Conservation (phyloP, 2,113 vertebrate genomes). For the Scartelaos histophorus region DNA sequence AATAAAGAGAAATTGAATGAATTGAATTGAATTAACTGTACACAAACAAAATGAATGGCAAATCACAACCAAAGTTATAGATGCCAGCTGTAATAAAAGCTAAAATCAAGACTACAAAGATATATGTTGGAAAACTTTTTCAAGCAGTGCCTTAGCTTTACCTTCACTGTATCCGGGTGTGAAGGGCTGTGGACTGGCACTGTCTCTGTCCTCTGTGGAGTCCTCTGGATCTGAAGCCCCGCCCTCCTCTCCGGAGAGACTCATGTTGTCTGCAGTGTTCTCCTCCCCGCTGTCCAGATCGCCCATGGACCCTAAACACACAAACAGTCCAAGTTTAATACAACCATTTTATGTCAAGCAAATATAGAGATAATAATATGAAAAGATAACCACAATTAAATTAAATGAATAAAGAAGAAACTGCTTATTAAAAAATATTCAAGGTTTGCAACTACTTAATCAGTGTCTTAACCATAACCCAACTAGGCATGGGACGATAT, state of each 20-base stretch:
- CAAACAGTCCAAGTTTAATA: background rate
- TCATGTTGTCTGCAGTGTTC: conserved; percentile 58
- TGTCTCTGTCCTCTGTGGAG: conserved; percentile 67
- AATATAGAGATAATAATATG: too few relatives aligned
- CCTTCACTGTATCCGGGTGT: conserved; percentile 76
- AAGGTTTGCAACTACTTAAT: too few relatives aligned
- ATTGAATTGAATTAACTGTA: too few relatives aligned
- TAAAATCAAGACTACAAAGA: background rate
- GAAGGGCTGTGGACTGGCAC: conserved; percentile 70
- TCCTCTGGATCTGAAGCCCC: conserved; percentile 77
- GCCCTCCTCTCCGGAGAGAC: conserved; percentile 79
- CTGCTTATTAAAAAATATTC: too few relatives aligned
- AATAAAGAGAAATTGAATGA: too few relatives aligned
- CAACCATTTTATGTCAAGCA: too few relatives aligned
- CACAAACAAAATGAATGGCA: too few relatives aligned
- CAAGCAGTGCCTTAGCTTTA: conserved; percentile 54
- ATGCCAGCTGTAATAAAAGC: background rate
- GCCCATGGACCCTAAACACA: conserved; percentile 83
- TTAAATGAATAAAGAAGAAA: too few relatives aligned
- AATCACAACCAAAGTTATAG: too few relatives aligned
- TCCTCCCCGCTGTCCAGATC: conserved; percentile 86
- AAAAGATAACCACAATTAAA: too few relatives aligned
- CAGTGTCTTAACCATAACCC: too few relatives aligned
- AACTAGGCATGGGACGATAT: too few relatives aligned
- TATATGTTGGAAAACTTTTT: background rate